Base-by-base conservation (phyloP, 2,888 invertebrate genomes). In the Chloroclysta siterata region DNA sequence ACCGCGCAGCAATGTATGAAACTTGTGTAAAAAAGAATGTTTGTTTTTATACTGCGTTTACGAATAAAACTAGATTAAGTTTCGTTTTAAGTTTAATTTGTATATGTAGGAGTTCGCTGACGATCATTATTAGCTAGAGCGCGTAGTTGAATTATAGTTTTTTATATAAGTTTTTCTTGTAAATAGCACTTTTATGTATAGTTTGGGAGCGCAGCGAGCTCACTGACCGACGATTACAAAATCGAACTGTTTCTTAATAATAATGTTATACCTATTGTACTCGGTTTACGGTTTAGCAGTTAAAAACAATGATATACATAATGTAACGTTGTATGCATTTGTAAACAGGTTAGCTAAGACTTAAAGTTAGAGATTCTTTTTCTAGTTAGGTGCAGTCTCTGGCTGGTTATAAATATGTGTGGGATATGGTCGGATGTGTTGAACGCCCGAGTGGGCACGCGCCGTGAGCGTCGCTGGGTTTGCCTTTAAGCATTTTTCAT, bases 281-380 rank as follows among this genome's bases (percentile, higher is more conserved):
- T 76, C 74, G 79, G 78, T 65, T 68, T 69, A 70, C 68, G 68
- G 68, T 55, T 63, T 69, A 69, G 66, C 14, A 15, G 15, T 33
- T 51, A 36, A 22, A 47, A 39, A 39, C 36, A 39, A 39, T 63
- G 65, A 75, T 85, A 84, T 88, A 88, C 87, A 89, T 83, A 87
- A 89, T 88, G 87, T 90, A 87, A 87, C 85, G 85, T 85, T 89
- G 88, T 90, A 90, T 90, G 90, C 91, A 91, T 92, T 92, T 91
- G 91, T 92, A 91, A 92, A 90, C 86, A 87, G 86, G 82, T 84
- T 89, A 90, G 87, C 72, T 86, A 89, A 85, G 87, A 78, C 73
- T 82, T 86, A 83, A 79, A 75, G 84, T 75, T 89, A 89, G 88
- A 87, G 83, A 86, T 88, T 90, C 87, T 80, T 78, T 84, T 85